Evolutionary conservation across 2,113 vertebrate genomes (phyloP).

Genomic region (Misgurnus anguillicaudatus): DNA sequence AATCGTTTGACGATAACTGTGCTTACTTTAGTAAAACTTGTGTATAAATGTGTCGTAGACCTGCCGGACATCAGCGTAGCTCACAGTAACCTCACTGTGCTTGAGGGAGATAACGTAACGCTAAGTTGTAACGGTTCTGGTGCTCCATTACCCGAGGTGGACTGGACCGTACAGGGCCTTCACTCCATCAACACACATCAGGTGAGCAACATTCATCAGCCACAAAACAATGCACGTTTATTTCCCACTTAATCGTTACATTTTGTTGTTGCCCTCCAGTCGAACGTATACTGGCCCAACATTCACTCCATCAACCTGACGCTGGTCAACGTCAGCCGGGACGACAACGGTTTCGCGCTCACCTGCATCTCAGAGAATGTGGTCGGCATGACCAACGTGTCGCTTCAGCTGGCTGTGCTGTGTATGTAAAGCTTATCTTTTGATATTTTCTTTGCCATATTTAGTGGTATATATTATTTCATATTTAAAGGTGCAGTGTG

Average conservation of each 20-base stretch:
- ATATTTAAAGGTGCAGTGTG: no score
- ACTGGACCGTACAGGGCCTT: slow-evolving; percentile 90
- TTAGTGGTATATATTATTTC: slow-evolving; percentile 1
- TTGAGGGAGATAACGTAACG: slow-evolving; percentile 90
- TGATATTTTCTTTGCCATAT: background rate
- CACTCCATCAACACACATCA: slow-evolving; percentile 97
- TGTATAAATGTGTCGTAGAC: slow-evolving; percentile 70
- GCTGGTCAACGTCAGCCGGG: slow-evolving; percentile 90
- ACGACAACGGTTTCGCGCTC: slow-evolving; percentile 91
- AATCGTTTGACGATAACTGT: no score
- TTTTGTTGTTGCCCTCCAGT: slow-evolving; percentile 68
- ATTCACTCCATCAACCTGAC: slow-evolving; percentile 96
- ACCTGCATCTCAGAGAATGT: slow-evolving; percentile 95
- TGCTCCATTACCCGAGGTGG: slow-evolving; percentile 89
- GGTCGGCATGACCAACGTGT: slow-evolving; percentile 96
- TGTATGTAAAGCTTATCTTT: slow-evolving; percentile 79
- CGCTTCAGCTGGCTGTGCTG: slow-evolving; percentile 89
- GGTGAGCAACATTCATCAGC: slow-evolving; percentile 69
- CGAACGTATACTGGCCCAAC: slow-evolving; percentile 92
- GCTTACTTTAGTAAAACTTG: no score
- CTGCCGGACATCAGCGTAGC: slow-evolving; percentile 94
- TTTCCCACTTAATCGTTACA: background rate
- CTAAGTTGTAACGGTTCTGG: slow-evolving; percentile 95
- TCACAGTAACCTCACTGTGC: slow-evolving; percentile 87
- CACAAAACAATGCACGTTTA: background rate